A percentile compares a stretch with the other conserved stretches of the same genome.
These are phyloP conservation scores for Leucophenga montana DNA, from an alignment of 2,888 invertebrate genomes.

Conservation along the genomic window DNA sequence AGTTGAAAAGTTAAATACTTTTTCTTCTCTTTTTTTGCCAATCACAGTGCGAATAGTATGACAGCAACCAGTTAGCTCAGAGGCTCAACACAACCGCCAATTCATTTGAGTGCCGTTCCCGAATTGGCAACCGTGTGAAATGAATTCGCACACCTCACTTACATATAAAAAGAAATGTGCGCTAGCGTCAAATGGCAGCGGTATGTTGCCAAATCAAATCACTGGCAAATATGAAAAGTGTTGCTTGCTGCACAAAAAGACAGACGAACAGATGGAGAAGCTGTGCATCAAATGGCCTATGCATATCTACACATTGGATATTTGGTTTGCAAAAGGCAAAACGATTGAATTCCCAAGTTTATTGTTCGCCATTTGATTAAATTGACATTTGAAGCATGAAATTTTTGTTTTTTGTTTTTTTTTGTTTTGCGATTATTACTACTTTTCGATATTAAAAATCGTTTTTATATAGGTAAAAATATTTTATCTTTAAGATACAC, in stretches of 20 bases:
- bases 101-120: constrained; percentile 67
- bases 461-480: too few relatives aligned
- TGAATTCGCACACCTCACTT: constrained; percentile 12
- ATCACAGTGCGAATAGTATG: not conserved
- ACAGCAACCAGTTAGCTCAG: too few relatives aligned
- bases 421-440: too few relatives aligned
- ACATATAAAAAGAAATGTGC: constrained; percentile 20
- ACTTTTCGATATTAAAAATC: too few relatives aligned
- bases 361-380: too few relatives aligned
- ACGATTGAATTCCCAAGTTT: too few relatives aligned
- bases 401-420: too few relatives aligned
- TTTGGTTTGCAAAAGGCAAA: too few relatives aligned
- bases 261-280: constrained; percentile 26
- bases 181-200: not conserved
- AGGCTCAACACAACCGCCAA: constrained; percentile 49
- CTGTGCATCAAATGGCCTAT: constrained; percentile 18
- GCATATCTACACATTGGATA: constrained; percentile 60
- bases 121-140: constrained; percentile 61
- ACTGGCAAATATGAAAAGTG: too few relatives aligned
- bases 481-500: too few relatives aligned
- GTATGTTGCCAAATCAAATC: too few relatives aligned
- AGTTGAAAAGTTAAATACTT: constrained; percentile 23
- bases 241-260: constrained; percentile 20
- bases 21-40: not conserved
- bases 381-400: too few relatives aligned